Evolutionary conservation across 64 coral and sea anemone species (phyloP).

Genomic region (Exaiptasia diaphana): DNA sequence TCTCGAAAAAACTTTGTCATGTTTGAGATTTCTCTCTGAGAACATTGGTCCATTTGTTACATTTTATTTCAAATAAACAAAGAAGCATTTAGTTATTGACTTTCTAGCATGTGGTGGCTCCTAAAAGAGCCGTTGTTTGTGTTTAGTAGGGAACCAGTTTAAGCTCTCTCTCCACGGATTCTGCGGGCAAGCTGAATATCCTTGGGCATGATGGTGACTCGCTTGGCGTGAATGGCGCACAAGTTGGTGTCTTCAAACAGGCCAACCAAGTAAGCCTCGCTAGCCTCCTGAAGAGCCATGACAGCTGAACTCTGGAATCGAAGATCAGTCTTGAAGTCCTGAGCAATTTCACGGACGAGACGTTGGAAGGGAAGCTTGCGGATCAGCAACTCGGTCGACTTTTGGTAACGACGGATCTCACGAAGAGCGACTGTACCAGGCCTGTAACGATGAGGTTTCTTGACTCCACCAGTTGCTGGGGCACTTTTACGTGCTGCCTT

Average conservation of each 20-base stretch:
- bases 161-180: constrained; percentile 59
- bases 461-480: constrained; percentile 61
- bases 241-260: constrained; percentile 85
- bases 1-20: not conserved
- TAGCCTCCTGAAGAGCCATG: constrained; percentile 81
- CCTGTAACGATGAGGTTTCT: constrained; percentile 77
- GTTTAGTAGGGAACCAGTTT: too few species aligned
- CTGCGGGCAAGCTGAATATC: constrained; percentile 82
- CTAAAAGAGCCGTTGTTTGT: constrained; percentile 20
- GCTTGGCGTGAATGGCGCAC: constrained; percentile 85
- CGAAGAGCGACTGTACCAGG: constrained; percentile 70
- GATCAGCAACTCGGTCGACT: not conserved
- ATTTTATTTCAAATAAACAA: not conserved
- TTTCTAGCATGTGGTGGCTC: not conserved
- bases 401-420: constrained; percentile 44
- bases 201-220: constrained; percentile 76
- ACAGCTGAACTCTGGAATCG: constrained; percentile 76
- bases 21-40: not conserved
- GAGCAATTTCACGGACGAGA: constrained; percentile 74
- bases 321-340: constrained; percentile 78
- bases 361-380: constrained; percentile 70
- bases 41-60: not conserved
- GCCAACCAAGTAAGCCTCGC: constrained; percentile 80
- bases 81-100: not conserved
- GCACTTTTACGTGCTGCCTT: constrained; percentile 71